A percentile compares a stretch with the other conserved stretches of the same genome.
Conservation (phyloP, 2,113 vertebrate genomes). For the Macaca mulatta region DNA sequence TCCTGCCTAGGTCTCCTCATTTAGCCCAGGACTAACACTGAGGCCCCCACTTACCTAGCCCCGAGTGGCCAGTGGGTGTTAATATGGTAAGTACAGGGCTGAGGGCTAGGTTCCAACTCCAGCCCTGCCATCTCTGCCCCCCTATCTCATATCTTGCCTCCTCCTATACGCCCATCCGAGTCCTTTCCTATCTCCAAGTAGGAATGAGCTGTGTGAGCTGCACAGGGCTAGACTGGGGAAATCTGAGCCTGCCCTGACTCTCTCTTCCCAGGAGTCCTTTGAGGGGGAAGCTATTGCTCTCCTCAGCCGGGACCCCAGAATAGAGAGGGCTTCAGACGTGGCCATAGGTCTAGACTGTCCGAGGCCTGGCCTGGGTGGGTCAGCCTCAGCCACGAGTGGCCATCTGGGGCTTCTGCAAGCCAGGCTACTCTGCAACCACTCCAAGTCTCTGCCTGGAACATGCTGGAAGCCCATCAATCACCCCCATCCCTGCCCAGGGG, state of each 20-base stretch:
- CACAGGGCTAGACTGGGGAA: background rate
- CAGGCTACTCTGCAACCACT: conserved; percentile 37
- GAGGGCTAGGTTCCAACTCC: background rate
- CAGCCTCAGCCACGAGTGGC: background rate
- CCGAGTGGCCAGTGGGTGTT: background rate
- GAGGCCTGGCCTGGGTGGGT: conserved; percentile 2
- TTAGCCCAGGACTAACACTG: background rate
- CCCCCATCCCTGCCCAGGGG: background rate
- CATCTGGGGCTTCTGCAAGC: conserved; percentile 33
- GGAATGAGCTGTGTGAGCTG: background rate
- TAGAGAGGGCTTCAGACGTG: background rate
- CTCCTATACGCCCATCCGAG: background rate
- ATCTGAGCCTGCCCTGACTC: background rate
- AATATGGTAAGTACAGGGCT: background rate
- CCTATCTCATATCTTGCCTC: background rate
- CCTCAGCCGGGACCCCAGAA: background rate
- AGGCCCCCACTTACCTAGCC: background rate
- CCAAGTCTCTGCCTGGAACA: conserved; percentile 57
- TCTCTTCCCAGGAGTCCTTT: background rate
- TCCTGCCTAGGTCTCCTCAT: background rate
- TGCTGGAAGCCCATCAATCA: conserved; percentile 49
- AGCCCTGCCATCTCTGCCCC: background rate
- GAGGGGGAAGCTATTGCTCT: background rate
- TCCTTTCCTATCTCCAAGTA: background rate
- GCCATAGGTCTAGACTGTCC: background rate